phyloP scores from a whole-genome alignment of 2,113 vertebrate genomes.

The Eurystomus gularis region DNA sequence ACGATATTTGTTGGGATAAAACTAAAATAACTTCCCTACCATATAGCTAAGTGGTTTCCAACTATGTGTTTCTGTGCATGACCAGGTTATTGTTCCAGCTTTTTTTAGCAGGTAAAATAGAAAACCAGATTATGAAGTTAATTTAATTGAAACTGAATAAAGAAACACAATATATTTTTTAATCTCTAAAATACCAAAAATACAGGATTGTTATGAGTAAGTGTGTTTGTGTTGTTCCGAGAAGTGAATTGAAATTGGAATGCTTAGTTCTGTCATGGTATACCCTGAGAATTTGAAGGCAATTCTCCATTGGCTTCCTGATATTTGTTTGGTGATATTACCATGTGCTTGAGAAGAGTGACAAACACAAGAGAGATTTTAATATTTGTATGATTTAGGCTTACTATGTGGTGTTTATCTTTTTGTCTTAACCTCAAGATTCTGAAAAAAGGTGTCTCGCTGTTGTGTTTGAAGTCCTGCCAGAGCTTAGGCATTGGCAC shows the following conservation, averaged over 20 bases:
- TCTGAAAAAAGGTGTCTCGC: not conserved
- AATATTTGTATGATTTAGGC: conserved; percentile 57
- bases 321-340: conserved; percentile 71
- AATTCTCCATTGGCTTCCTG: conserved; percentile 65
- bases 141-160: not conserved
- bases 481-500: not conserved
- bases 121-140: not conserved
- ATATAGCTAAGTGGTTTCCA: not conserved
- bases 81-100: not conserved
- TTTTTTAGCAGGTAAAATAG: not conserved
- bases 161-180: not conserved
- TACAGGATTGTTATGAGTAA: not conserved
- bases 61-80: not conserved
- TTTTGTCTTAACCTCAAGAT: not conserved
- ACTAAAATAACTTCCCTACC: not conserved
- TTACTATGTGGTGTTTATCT: conserved; percentile 38
- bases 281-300: conserved; percentile 10
- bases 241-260: conserved; percentile 7
- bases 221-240: not conserved
- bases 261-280: conserved; percentile 15
- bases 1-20: not conserved
- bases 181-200: not conserved
- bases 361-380: conserved; percentile 54
- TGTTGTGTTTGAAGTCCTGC: not conserved
- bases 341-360: conserved; percentile 41